Conservation (phyloP, 1,140 invertebrate genomes). For the Oryzaephilus surinamensis region DNA sequence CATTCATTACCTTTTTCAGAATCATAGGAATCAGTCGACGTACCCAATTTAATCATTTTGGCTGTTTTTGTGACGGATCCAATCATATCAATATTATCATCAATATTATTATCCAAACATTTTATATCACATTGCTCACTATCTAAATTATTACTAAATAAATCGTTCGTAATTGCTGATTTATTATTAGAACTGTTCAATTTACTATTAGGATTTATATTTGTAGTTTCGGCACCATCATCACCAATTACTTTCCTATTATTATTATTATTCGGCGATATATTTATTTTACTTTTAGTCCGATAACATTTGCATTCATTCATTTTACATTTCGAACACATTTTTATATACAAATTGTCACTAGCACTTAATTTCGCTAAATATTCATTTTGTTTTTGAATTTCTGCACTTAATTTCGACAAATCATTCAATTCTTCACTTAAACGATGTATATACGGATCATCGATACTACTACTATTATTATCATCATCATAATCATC, state of each 20-base stretch:
- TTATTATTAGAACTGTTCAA: conserved; percentile 1
- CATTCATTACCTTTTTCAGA: conserved; percentile 28
- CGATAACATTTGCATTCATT: conserved; percentile 8
- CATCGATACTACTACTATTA: conserved; percentile 41
- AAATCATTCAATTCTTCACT: conserved; percentile 45
- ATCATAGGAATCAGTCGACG: conserved; percentile 30
- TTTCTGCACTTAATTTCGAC: conserved; percentile 46
- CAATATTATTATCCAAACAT: too few species aligned
- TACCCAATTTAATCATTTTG: conserved; percentile 18
- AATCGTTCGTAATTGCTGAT: conserved; percentile 3
- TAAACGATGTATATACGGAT: conserved; percentile 46
- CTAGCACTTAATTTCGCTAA: conserved; percentile 35
- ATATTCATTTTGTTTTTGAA: conserved; percentile 38
- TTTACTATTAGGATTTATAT: not conserved
- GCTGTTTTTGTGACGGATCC: conserved; percentile 4
- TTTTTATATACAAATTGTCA: conserved; percentile 21
- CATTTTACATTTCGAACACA: conserved; percentile 14
- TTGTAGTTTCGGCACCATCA: not conserved
- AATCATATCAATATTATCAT: not conserved
- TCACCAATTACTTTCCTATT: not conserved
- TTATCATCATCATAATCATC: too few species aligned
- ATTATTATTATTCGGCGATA: conserved; percentile 5
- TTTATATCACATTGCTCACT: too few species aligned
- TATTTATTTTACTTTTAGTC: conserved; percentile 7
- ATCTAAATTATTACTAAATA: conserved; percentile 2